Evolutionary conservation across 2,113 vertebrate species (phyloP), one percentile per base, ranked within the genome.

Genomic region (Lophochroa leadbeateri): DNA sequence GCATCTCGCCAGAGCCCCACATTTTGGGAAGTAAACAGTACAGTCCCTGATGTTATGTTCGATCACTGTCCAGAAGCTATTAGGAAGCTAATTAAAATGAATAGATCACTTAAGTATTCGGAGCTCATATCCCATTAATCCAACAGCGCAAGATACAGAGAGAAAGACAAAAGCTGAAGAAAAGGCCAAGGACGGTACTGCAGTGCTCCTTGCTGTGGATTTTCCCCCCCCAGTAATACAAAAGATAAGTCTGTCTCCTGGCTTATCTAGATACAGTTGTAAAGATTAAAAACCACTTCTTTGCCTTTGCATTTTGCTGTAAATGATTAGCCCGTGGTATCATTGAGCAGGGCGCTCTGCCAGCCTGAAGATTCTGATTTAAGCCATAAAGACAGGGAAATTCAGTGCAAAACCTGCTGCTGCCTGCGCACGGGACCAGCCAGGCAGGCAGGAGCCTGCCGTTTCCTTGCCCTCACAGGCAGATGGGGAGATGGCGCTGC

Each of bases 21-120:
- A 4, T 89, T 46, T n/a, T 4, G 57, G 65, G 67, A 94, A 82
- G 60, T 75, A 96, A 96, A 96, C 86, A 79, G 77, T 19, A 41
- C 24, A 8, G 61, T 29, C 67, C 80, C 33, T 2, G 0, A 27
- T 5, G 1, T 27, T 76, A 11, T 9, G 39, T 82, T 95, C 85
- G 5, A 87, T 95, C 95, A 89, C 86, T 94, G 86, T 95, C 96
- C 84, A 89, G 83, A 93, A 96, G 92, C 91, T 91, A 95, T 97
- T 96, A 96, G 90, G 90, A 53, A 93, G 94, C 92, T 96, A 96
- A 97, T 96, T 97, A 97, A 92, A 97, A 97, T 46, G 52, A 95
- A 96, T 95, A 88, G 88, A 94, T 89, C 80, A 61, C 93, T 93
- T 95, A 92, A 80, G 90, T 77, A 97, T 97, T 96, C 96, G 75